Percentiles rank a stretch among this genome's conserved stretches.
phyloP scores from a whole-genome alignment of 1,140 invertebrate genomes.

The Diabrotica undecimpunctata region DNA sequence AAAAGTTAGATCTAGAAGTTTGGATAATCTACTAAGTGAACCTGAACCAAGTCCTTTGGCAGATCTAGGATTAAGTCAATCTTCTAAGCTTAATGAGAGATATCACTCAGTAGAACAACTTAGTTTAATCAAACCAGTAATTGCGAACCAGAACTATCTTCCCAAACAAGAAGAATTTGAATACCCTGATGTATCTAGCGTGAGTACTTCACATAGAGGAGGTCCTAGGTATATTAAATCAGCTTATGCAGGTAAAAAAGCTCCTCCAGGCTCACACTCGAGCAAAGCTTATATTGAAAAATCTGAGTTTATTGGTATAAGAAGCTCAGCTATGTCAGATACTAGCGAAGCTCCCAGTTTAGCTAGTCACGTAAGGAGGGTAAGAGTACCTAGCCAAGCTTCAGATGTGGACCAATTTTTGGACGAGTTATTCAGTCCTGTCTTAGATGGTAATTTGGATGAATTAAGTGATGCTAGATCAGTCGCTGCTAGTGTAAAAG shows the following conservation, averaged over 20 bases:
- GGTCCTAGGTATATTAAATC: conserved; percentile 80
- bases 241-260: conserved; percentile 72
- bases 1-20: conserved; percentile 73
- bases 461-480: conserved; percentile 89
- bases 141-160: conserved; percentile 56
- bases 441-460: conserved; percentile 86
- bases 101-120: conserved; percentile 80
- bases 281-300: conserved; percentile 81
- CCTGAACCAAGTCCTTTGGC: conserved; percentile 58
- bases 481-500: conserved; percentile 90
- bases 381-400: conserved; percentile 86
- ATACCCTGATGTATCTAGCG: conserved; percentile 61
- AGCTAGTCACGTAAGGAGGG: conserved; percentile 84
- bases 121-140: conserved; percentile 53
- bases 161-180: conserved; percentile 62
- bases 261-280: conserved; percentile 75
- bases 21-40: conserved; percentile 72
- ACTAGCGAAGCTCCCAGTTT: conserved; percentile 90
- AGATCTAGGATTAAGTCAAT: conserved; percentile 73
- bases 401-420: conserved; percentile 95
- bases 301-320: conserved; percentile 69
- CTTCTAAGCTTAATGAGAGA: conserved; percentile 76
- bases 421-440: conserved; percentile 93
- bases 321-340: conserved; percentile 89
- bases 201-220: conserved; percentile 60